Base-by-base conservation (phyloP, 1,140 invertebrate genomes). In the Tenebrio molitor region DNA sequence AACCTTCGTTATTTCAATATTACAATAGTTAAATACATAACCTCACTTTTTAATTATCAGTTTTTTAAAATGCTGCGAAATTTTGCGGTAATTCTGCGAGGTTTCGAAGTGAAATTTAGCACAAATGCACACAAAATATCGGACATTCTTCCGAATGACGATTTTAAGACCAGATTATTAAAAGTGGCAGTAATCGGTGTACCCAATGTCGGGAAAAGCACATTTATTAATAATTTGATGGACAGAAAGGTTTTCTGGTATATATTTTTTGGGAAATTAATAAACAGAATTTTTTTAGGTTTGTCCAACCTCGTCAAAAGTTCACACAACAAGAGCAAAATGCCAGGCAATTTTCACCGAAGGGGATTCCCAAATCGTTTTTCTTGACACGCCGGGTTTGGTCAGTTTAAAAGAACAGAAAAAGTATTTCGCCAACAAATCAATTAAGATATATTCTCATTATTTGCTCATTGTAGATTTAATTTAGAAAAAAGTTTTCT, bases 171-270 rank as follows among this genome's bases (percentile, higher is more conserved):
- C 14, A 89, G 86, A 80, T 79, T 92, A 8, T 83, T 98, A 6
- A 92, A 91, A 84, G 90, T 98, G 21, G 93, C 95, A 3, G 90
- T 99, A 21, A 88, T 99, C 73, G 97, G 97, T 6, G 84, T 91
- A 10, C 96, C 97, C 14, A 98, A 98, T 87, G 90, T 90, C 70
- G 97, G 97, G 39, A 99, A 99, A 84, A 98, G 96, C 84, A 97
- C 96, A 0, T 85, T 99, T 1, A 92, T 97, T 25, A 99, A 99
- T 87, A 86, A 89, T 79, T 86, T 98, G 17, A 86, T 94, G 34
- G 87, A 91, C 44, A 89, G 93, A 85, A 91, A 90, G 81, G 94
- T 95, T 86, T 84, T 2, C n/a, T 15, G 12, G 7, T n/a, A 12
- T 39, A 12, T 2, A 12, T 39, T 2, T 39, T 39, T n/a, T n/a